phyloP scores from a whole-genome alignment of 2,797 vertebrate genomes.

The Sparus aurata region DNA sequence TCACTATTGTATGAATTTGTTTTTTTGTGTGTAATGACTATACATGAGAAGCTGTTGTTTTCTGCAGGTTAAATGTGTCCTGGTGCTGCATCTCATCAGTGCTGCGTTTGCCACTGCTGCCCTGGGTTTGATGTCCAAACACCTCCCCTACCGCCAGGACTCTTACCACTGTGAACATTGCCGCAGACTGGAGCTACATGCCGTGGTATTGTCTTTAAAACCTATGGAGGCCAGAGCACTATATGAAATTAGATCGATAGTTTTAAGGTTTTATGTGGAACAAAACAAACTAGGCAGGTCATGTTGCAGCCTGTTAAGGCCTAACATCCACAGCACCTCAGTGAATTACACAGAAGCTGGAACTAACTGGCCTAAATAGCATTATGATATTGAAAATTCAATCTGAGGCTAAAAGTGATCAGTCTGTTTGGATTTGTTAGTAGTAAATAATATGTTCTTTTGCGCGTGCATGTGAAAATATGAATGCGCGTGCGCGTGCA shows the following conservation, averaged over 20 bases:
- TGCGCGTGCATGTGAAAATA: too few species aligned
- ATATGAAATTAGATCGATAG: neutral
- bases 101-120: slow-evolving; percentile 85
- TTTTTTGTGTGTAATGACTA: neutral
- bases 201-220: slow-evolving; percentile 79
- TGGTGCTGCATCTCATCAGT: slow-evolving; percentile 87
- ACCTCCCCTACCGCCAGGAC: slow-evolving; percentile 88
- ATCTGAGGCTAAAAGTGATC: neutral
- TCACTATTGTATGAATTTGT: too few species aligned
- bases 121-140: slow-evolving; percentile 87
- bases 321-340: neutral
- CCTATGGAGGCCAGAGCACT: neutral
- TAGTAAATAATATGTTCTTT: too few species aligned
- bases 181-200: slow-evolving; percentile 82
- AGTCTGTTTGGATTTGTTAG: neutral
- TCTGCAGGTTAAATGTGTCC: slow-evolving; percentile 82
- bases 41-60: neutral
- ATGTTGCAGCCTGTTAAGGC: neutral
- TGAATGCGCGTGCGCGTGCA: too few species aligned
- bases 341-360: neutral
- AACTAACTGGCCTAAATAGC: neutral
- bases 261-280: neutral
- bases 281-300: neutral
- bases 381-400: neutral
- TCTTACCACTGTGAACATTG: slow-evolving; percentile 90